Base-by-base conservation (phyloP, 2,888 invertebrate species). In the Papilio gigon region DNA sequence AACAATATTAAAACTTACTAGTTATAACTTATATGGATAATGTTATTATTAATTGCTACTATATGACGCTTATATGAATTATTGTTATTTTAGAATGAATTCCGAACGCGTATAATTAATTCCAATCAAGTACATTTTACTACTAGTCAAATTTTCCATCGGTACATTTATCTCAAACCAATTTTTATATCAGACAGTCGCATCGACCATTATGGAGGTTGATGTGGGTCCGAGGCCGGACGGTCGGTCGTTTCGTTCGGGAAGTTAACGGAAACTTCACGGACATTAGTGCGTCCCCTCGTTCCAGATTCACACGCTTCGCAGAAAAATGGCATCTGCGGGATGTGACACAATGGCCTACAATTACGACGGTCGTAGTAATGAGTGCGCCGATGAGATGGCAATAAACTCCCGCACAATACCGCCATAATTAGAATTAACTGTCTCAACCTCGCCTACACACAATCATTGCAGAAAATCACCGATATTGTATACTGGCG, bases 401-500 rank as follows among this genome's bases (percentile, higher is more conserved):
- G 90, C 89, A 84, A 90, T 91, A 91, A 91, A 91, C 90, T 87
- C 88, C 87, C 81, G 85, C 83, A 91, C 91, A 92, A 91, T 90
- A 86, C 85, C 78, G 79, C 79, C 83, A 84, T 90, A 90, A 91
- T 92, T 92, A 90, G 88, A 89, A 92, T 91, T 90, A 91, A 91
- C 90, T 88, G 88, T 90, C 86, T 89, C 89, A 81, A 86, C 84
- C 84, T 84, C 87, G 77, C 89, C 89, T 87, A 90, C 90, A 87
- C 86, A 86, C 84, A 83, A 86, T 83, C 80, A 80, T 80, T 79
- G 78, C 82, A 80, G 81, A 79, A 81, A 84, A 85, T 86, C 77
- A 84, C 85, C 84, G 86, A 87, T 74, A 77, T 74, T 85, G 75
- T 74, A 81, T 83, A 85, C 27, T 30, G n/a, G 30, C 30, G 17